These are phyloP conservation scores for Eudorcas thomsonii DNA, from an alignment of 2,113 vertebrate species.

Conservation along the genomic window DNA sequence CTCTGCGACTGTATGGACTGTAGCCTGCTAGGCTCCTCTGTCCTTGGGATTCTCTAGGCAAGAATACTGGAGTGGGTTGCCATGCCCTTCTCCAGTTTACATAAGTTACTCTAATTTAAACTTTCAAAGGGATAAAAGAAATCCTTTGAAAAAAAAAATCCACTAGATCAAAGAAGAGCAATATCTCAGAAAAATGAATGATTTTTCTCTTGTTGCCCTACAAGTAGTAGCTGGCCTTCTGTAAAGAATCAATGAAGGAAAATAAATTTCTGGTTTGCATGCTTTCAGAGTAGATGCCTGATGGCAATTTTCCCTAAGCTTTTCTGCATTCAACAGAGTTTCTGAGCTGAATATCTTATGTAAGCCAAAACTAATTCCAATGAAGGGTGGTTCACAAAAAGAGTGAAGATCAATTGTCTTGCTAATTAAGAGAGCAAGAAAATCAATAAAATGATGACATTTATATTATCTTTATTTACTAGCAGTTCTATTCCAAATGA, in stretches of 20 bases:
- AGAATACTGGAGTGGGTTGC: background rate
- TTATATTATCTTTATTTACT: constrained; percentile 66
- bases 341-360: background rate
- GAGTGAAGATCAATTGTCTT: constrained; percentile 51
- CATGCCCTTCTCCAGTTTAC: background rate
- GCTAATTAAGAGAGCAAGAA: constrained; percentile 52
- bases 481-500: background rate
- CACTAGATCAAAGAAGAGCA: background rate
- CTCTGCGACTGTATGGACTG: background rate
- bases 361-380: constrained; percentile 37
- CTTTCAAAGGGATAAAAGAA: background rate
- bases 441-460: constrained; percentile 59
- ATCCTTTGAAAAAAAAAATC: background rate
- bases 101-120: background rate
- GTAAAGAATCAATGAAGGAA: background rate
- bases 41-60: background rate
- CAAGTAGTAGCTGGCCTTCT: background rate
- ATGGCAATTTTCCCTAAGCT: background rate
- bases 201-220: background rate
- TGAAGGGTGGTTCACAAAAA: background rate
- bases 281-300: background rate
- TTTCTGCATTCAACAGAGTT: background rate
- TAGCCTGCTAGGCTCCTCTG: background rate
- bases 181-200: background rate
- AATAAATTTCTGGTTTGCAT: background rate